Percentiles rank a stretch among this genome's conserved stretches.
These are phyloP conservation scores for Parthenolecanium corni DNA, from an alignment of 2,888 invertebrate species.

Conservation along the genomic window DNA sequence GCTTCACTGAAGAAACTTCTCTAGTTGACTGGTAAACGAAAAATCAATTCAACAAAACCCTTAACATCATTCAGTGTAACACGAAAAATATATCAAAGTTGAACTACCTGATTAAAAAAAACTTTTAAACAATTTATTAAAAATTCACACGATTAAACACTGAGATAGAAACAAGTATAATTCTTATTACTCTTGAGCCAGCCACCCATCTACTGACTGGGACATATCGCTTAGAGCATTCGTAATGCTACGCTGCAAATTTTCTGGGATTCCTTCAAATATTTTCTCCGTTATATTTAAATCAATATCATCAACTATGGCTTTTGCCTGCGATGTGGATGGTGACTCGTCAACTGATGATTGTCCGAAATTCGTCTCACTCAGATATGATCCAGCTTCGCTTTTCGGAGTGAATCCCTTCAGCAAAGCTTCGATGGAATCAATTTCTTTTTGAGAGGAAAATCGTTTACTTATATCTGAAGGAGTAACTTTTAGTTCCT, in stretches of 20 bases:
- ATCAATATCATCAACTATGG: conserved; percentile 3
- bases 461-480: background rate
- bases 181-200: no score
- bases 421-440: background rate
- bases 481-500: background rate
- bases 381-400: background rate
- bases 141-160: no score
- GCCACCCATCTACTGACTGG: no score
- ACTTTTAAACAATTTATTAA: no score
- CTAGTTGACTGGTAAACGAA: no score
- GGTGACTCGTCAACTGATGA: background rate
- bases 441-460: background rate
- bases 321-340: background rate
- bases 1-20: no score
- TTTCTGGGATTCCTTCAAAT: conserved; percentile 7
- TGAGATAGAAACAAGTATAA: no score
- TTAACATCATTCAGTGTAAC: no score
- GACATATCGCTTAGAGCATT: no score
- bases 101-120: no score
- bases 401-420: conserved; percentile 1
- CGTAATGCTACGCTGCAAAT: background rate
- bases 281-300: conserved; percentile 9
- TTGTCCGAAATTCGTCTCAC: background rate
- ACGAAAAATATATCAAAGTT: no score
- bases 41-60: no score